phyloP scores from a whole-genome alignment of 2,888 invertebrate genomes.

The Himalopsyche tibetana region DNA sequence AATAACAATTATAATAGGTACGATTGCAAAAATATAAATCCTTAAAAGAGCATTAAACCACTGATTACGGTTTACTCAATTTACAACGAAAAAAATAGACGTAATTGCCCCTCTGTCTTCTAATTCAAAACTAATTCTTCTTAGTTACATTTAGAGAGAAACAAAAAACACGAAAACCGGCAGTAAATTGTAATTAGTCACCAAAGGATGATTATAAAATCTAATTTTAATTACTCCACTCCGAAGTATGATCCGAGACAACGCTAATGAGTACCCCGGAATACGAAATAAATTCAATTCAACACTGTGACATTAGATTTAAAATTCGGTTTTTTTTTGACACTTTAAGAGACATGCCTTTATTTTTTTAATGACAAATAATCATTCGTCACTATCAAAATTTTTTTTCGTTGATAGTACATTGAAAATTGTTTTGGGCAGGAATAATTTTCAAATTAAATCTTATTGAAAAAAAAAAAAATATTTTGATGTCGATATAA shows the following conservation, averaged over 20 bases:
- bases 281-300: conserved; percentile 39
- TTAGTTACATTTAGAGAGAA: conserved; percentile 48
- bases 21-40: conserved; percentile 32
- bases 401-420: no score
- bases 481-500: no score
- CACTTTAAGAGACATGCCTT: neutral
- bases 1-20: conserved; percentile 9
- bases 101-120: conserved; percentile 33
- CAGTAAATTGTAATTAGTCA: conserved; percentile 48
- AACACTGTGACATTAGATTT: conserved; percentile 41
- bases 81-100: conserved; percentile 2
- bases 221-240: conserved; percentile 56
- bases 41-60: conserved; percentile 43
- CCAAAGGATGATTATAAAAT: conserved; percentile 55
- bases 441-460: no score
- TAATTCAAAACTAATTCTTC: conserved; percentile 56
- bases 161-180: conserved; percentile 46
- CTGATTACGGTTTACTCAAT: conserved; percentile 38
- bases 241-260: conserved; percentile 14
- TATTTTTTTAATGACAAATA: neutral
- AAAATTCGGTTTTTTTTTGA: neutral
- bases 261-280: conserved; percentile 33
- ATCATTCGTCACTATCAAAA: neutral
- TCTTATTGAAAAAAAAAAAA: no score
- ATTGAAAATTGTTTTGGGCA: no score